Base-by-base conservation (phyloP, 2,888 invertebrate species). In the Maniola hyperantus region DNA sequence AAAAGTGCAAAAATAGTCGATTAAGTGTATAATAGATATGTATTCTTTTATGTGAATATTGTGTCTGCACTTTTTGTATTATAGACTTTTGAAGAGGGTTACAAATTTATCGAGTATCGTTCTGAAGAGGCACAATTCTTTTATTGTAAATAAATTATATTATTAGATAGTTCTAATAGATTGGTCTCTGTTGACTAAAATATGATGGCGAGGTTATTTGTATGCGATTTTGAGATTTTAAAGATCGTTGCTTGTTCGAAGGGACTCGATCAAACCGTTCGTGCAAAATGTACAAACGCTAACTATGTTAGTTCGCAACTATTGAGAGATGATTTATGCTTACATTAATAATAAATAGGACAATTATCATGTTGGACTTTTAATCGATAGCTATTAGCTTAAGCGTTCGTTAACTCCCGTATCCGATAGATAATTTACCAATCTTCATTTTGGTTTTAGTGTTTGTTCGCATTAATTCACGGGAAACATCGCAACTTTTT, bases 1-100 rank as follows among this genome's bases (percentile, higher is more conserved):
- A 80, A 91, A 87, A 92, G 91, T 92, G 91, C 91, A 92, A 91
- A 91, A 87, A 83, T 89, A 90, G 88, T 79, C 75, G 77, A 79
- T 78, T 89, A 89, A 91, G 88, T 91, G 89, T 91, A 89, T 79
- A 79, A 85, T 88, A 89, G 81, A 85, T 85, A 71, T 78, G 84
- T 87, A 88, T 87, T 85, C 84, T 86, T 85, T 83, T 86, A 84
- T 88, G 90, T 89, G 88, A 89, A 90, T 90, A 90, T 84, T 86
- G 85, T 85, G 84, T 87, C 85, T 79, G 88, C 89, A 89, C 89
- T 87, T 85, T 85, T 88, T 91, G 89, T 92, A 91, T 83, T 75
- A 90, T 88, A 89, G 76, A 55, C 34, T 78, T 81, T 85, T 81
- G 77, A 79, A 80, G 81, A 83, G 84, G 83, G 80, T 85, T 83